Conservation (phyloP, 2,113 vertebrate genomes). For the Scomber japonicus region DNA sequence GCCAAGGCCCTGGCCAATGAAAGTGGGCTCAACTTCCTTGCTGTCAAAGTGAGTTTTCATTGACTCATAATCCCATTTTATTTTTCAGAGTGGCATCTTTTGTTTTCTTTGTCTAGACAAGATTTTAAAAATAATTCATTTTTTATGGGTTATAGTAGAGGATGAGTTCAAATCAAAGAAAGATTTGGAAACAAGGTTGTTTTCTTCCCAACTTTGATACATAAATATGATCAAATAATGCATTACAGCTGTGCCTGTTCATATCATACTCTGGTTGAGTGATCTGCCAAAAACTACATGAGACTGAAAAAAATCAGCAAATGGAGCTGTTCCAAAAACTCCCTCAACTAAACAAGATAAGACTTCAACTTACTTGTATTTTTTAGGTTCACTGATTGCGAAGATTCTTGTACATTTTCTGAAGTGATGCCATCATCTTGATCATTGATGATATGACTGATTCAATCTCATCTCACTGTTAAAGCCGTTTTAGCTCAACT, state of each 20-base stretch:
- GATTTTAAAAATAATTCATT: neutral
- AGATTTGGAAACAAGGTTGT: neutral
- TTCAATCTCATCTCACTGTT: constrained; percentile 12
- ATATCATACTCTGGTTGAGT: constrained; percentile 24
- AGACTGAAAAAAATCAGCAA: constrained; percentile 15
- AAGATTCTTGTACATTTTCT: neutral
- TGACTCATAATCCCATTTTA: neutral
- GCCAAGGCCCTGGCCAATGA: constrained; percentile 96
- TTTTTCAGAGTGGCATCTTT: neutral
- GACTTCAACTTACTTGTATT: neutral
- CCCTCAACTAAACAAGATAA: neutral
- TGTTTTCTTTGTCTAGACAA: neutral
- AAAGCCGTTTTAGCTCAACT: neutral
- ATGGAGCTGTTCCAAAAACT: constrained; percentile 11
- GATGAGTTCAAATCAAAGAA: constrained; percentile 34
- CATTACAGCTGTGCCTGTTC: constrained; percentile 30
- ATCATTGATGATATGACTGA: constrained; percentile 25
- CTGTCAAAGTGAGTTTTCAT: constrained; percentile 89
- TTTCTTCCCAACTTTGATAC: neutral
- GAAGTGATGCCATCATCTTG: constrained; percentile 11
- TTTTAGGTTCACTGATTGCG: neutral
- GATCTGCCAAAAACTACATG: constrained; percentile 26
- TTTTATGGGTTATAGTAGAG: neutral
- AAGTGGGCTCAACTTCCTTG: constrained; percentile 95
- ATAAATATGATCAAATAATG: constrained; percentile 45